Evolutionary conservation across 1,140 invertebrate species (phyloP), one percentile per base, ranked within the genome.

Genomic region (Drosophila nasuta): DNA sequence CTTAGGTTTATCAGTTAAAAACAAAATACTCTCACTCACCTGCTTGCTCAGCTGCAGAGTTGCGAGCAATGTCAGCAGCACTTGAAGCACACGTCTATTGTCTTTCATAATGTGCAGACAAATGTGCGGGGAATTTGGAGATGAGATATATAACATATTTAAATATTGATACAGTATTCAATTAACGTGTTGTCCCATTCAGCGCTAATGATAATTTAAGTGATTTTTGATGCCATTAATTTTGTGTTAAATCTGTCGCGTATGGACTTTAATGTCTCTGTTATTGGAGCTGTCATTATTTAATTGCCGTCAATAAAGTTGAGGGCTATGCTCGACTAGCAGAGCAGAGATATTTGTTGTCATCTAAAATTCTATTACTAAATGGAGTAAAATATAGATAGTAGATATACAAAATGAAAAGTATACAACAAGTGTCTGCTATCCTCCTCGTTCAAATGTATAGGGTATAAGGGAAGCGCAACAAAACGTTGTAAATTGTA

Each of bases 211-310:
- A 65, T 56, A 54, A 78, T 78, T 63, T 63, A 38, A 67, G 70
- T 78, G 78, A 79, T 86, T 83, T 83, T 60, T 79, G 58, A 82
- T 74, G 13, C n/a, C 48, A 38, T 51, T 59, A 46, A 80, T 80
- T 67, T 45, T 41, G 13, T 45, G 41, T 13, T 45, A 13, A 52
- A 51, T 38, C 13, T 41, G 20, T 25, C 3, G 20, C 20, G 38
- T 41, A 41, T 63, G 43, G 38, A 30, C 15, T 63, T 62, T 57
- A 63, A 68, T 70, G 58, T 48, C 58, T 70, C 43, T 49, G 28
- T 75, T 66, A 45, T 45, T 46, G 63, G 25, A 41, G 49, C 15
- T 54, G 38, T 65, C 63, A 65, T 56, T 65, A 38, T 45, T 65
- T 65, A 65, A 65, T 65, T 56, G 63, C 60, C 30, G n/a, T 6